A percentile compares a stretch with the other conserved stretches of the same genome.
Evolutionary conservation across 2,888 invertebrate genomes (phyloP).

Genomic region (Empis livida): DNA sequence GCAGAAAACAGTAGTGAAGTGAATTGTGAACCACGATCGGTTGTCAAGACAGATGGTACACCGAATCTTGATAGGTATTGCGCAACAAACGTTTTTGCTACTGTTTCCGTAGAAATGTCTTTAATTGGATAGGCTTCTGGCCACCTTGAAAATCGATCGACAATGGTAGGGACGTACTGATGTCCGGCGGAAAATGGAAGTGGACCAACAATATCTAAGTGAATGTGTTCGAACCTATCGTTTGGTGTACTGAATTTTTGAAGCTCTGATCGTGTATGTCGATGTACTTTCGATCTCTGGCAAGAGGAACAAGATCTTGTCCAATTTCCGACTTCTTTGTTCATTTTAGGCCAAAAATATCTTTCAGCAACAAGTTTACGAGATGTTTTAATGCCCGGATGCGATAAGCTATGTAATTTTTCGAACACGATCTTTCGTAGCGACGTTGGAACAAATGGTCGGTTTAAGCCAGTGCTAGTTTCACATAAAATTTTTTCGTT

Average conservation of each 20-base stretch:
- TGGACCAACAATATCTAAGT: conserved; percentile 25
- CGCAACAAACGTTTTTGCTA: conserved; percentile 1
- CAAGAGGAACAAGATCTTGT: background rate
- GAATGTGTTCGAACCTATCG: conserved; percentile 12
- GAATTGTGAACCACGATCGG: conserved; percentile 4
- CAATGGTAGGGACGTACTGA: conserved; percentile 4
- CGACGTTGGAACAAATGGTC: conserved; percentile 1
- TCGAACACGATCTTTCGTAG: conserved; percentile 3
- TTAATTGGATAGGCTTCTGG: conserved; percentile 3
- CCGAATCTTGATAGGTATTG: conserved; percentile 4
- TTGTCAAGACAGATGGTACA: background rate
- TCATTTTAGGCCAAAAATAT: conserved; percentile 4
- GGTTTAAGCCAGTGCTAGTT: background rate
- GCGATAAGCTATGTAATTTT: conserved; percentile 2
- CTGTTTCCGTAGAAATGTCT: conserved; percentile 2
- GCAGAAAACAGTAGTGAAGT: conserved; percentile 4
- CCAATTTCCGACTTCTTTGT: conserved; percentile 1
- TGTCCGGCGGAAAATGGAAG: conserved; percentile 14
- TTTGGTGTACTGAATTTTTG: background rate
- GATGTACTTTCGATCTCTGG: conserved; percentile 3
- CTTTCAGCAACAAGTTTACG: background rate
- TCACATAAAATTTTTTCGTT: conserved; percentile 1
- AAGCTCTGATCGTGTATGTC: conserved; percentile 2
- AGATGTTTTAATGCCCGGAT: conserved; percentile 1
- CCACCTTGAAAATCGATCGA: conserved; percentile 7